Evolutionary conservation across 2,888 invertebrate genomes (phyloP), one percentile per base, ranked within the genome.

Genomic region (Punctoribates punctum): DNA sequence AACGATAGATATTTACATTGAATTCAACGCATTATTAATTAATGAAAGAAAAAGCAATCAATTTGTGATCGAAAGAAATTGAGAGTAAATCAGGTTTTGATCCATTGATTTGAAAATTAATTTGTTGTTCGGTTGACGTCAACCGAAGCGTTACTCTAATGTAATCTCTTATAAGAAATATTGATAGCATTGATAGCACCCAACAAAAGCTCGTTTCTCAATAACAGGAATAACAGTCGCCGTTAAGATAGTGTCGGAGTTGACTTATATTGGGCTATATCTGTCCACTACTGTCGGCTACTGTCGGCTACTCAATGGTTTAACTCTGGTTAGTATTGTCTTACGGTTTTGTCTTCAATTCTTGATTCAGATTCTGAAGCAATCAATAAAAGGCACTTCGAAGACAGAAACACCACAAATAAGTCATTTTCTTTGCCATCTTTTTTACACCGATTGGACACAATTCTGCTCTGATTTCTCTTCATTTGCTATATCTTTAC

Each of bases 361-460:
- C 34, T 34, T 34, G 34, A 34, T 34, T 34, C 34, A 23, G 11
- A 11, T 13, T 25, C n/a, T 34, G 34, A 34, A 34, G 34, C 70
- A 70, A 70, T 70, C 70, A 70, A 70, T 70, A 46, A 70, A 70
- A 70, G 70, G 70, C 70, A 70, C 70, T 70, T 70, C 42, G 38
- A n/a, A n/a, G 70, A 70, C 70, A 46, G 70, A 38, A 20, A 38
- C 9, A 13, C 42, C 42, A 42, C 42, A 46, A 70, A 70, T 46
- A 70, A 46, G 20, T 46, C 34, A 70, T 70, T 42, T 60, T 70
- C 11, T 25, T 42, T 70, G 70, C 70, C 70, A 70, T 70, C 70
- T 17, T 70, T 70, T 70, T 70, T 34, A 70, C 70, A 70, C 70
- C 70, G n/a, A 46, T 70, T 70, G 70, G 70, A 70, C 70, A 70